These are phyloP conservation scores for Clepsis dumicolana DNA, from an alignment of 2,888 invertebrate genomes.

Conservation along the genomic window DNA sequence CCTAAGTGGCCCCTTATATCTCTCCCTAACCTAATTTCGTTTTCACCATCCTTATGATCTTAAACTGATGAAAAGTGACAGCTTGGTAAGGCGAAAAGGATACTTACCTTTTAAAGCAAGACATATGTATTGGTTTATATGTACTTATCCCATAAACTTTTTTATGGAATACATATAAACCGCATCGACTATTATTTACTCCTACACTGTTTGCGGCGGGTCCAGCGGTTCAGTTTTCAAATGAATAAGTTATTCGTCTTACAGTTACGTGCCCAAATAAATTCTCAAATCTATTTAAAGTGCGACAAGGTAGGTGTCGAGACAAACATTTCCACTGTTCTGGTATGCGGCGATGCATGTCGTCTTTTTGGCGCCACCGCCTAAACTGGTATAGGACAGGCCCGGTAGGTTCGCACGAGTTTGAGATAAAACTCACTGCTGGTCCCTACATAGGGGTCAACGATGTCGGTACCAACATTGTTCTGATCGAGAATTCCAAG, in stretches of 20 bases:
- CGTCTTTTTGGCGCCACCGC: constrained; percentile 42
- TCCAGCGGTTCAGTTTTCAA: constrained; percentile 5
- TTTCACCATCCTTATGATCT: no score
- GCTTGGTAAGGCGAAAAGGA: no score
- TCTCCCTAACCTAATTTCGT: no score
- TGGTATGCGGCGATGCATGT: constrained; percentile 44
- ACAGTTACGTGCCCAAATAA: constrained; percentile 12
- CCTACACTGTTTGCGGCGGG: neutral
- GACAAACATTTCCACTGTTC: constrained; percentile 36
- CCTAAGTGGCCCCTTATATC: no score
- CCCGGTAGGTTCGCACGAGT: constrained; percentile 39
- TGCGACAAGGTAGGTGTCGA: constrained; percentile 35
- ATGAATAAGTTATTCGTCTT: constrained; percentile 25
- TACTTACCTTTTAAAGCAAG: no score
- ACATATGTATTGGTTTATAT: no score
- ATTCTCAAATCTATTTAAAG: constrained; percentile 26
- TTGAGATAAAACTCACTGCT: constrained; percentile 34
- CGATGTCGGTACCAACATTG: constrained; percentile 20
- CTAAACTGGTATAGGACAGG: constrained; percentile 43
- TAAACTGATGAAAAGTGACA: no score
- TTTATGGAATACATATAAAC: no score
- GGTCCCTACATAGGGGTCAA: constrained; percentile 22
- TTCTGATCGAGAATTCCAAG: constrained; percentile 15
- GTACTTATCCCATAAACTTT: no score
- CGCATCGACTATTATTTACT: neutral